Evolutionary conservation across 2,888 invertebrate genomes (phyloP).

Genomic region (Leptogaster cylindrica): DNA sequence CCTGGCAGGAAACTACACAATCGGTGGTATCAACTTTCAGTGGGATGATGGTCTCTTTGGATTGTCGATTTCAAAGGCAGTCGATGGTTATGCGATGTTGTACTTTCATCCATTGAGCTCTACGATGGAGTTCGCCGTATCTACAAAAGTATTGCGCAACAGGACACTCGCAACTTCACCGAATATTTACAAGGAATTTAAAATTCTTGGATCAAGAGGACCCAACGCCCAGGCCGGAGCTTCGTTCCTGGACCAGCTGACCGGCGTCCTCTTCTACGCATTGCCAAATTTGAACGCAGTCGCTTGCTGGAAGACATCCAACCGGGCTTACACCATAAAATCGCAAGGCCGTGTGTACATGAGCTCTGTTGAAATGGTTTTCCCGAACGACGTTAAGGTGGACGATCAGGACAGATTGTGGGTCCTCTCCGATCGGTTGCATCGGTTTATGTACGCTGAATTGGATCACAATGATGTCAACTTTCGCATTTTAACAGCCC

Average conservation of each 20-base stretch:
- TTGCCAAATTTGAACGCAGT: slow-evolving; percentile 77
- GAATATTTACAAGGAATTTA: slow-evolving; percentile 70
- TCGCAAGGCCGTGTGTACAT: slow-evolving; percentile 76
- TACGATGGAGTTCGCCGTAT: slow-evolving; percentile 77
- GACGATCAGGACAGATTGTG: slow-evolving; percentile 74
- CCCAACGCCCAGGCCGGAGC: slow-evolving; percentile 76
- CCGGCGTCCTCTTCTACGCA: slow-evolving; percentile 77
- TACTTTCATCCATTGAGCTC: slow-evolving; percentile 83
- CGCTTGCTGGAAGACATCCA: slow-evolving; percentile 78
- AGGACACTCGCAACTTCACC: slow-evolving; percentile 63
- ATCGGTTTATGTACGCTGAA: slow-evolving; percentile 72
- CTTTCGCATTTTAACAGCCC: slow-evolving; percentile 74
- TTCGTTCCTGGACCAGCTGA: slow-evolving; percentile 73
- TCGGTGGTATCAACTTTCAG: slow-evolving; percentile 72
- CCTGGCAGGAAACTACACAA: slow-evolving; percentile 73
- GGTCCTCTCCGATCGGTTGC: slow-evolving; percentile 76
- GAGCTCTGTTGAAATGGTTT: slow-evolving; percentile 75
- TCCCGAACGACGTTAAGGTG: slow-evolving; percentile 80
- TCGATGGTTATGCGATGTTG: slow-evolving; percentile 72
- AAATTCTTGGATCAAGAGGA: slow-evolving; percentile 72
- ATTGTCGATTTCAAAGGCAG: slow-evolving; percentile 70
- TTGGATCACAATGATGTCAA: slow-evolving; percentile 71
- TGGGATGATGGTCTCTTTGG: slow-evolving; percentile 83
- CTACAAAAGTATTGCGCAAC: slow-evolving; percentile 71
- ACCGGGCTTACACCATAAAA: slow-evolving; percentile 70